Evolutionary conservation across 2,888 invertebrate species (phyloP), one percentile per base, ranked within the genome.

Genomic region (Stenolophus ochropezus): DNA sequence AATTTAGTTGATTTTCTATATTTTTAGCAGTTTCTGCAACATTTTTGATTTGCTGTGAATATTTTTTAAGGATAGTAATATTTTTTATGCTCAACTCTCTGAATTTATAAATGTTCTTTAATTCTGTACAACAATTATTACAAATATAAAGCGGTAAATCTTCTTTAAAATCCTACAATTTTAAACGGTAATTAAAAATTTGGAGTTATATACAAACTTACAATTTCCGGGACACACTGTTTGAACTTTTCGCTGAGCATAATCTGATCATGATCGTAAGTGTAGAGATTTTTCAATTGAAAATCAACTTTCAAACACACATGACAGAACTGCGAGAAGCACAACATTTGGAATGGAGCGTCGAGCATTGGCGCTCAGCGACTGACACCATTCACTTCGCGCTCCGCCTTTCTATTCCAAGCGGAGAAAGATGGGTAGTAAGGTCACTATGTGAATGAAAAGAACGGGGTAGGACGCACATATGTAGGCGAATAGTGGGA

Each of bases 381-480:
- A 76, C 76, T 61, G 58, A 77, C 78, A 78, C 78, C 78, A 78
- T 78, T 78, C 78, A 78, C 61, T 78, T 65, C 78, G 16, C 47
- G 33, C 51, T 69, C 16, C 58, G 61, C 78, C 78, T 78, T 78
- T 78, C 78, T 61, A 61, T 78, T 49, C 78, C 25, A 11, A 20
- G 18, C 4, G 20, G 33, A 11, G 58, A 58, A 78, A 61, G 61
- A 65, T 47, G 61, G 25, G 47, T 47, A 78, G 42, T 78, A 78
- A 78, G 78, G 78, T 78, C 78, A 78, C 61, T 78, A 23, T 65
- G 65, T 78, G 78, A 78, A 78, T 78, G 78, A 47, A 78, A 75
- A 78, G 78, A 78, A 61, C 61, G 21, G 61, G 65, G 53, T 4
- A 27, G 25, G 25, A 65, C 49, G 49, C 6, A 65, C 65, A 49